Conservation (phyloP, 2,888 invertebrate species). For the Drosophila ochracea region DNA sequence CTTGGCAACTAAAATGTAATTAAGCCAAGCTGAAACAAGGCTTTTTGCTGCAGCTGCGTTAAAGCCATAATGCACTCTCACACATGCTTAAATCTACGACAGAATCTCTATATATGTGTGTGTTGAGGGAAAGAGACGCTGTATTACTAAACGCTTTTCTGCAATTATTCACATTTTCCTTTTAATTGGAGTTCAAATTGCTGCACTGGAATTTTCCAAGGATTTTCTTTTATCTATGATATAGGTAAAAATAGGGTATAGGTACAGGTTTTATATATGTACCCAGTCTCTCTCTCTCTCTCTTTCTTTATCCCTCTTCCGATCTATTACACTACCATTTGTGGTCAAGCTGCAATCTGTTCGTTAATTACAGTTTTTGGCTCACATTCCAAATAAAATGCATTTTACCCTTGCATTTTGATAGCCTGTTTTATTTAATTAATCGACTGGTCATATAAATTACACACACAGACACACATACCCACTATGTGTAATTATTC, state of each 20-base stretch:
- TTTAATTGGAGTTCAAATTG: slow-evolving; percentile 84
- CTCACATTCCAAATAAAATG: slow-evolving; percentile 25
- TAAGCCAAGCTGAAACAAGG: slow-evolving; percentile 78
- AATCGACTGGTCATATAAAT: slow-evolving; percentile 40
- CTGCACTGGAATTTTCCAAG: slow-evolving; percentile 47
- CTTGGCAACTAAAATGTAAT: slow-evolving; percentile 78
- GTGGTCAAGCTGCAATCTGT: slow-evolving; percentile 1
- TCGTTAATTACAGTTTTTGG: slow-evolving; percentile 18
- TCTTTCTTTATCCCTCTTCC: neutral
- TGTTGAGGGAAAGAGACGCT: slow-evolving; percentile 7
- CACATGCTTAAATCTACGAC: slow-evolving; percentile 1
- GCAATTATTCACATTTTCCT: slow-evolving; percentile 83
- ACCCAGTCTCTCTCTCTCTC: neutral
- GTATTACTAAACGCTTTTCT: slow-evolving; percentile 75
- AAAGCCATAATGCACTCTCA: slow-evolving; percentile 58
- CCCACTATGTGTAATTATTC: slow-evolving; percentile 21
- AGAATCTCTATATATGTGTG: neutral
- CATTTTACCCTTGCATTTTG: slow-evolving; percentile 15
- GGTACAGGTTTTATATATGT: neutral
- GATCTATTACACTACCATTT: neutral
- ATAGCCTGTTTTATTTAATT: slow-evolving; percentile 39
- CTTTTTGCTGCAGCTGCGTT: slow-evolving; percentile 74
- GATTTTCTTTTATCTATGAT: slow-evolving; percentile 3
- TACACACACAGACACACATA: neutral
- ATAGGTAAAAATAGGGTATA: neutral